Percentiles rank a stretch among this genome's conserved stretches.
Evolutionary conservation across 2,797 vertebrate genomes (phyloP).

Genomic region (Enteromius treurensis): DNA sequence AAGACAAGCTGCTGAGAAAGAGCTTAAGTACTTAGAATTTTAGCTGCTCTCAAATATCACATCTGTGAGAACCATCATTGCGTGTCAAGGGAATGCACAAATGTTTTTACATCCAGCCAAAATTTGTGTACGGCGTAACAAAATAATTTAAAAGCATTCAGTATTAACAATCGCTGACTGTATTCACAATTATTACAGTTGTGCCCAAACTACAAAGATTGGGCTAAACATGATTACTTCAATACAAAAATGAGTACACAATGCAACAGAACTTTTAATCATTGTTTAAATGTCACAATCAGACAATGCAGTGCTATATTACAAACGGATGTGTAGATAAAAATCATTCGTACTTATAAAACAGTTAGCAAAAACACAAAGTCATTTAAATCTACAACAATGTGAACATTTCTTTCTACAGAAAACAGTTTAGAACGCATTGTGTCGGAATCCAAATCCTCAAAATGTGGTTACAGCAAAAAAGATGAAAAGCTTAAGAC

Average conservation of each 20-base stretch:
- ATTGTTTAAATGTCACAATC: neutral
- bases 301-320: neutral
- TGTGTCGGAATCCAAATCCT: neutral
- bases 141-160: neutral
- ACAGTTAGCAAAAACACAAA: neutral
- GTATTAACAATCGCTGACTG: neutral
- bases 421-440: neutral
- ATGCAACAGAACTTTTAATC: neutral
- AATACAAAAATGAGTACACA: neutral
- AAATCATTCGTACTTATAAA: neutral
- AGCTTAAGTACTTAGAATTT: neutral
- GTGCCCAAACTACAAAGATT: neutral
- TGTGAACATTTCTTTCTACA: neutral
- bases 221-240: neutral
- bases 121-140: neutral
- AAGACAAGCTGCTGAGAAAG: constrained; percentile 16
- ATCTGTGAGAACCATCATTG: constrained; percentile 80
- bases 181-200: neutral
- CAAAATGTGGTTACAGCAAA: neutral
- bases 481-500: neutral
- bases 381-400: neutral
- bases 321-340: neutral
- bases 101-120: constrained; percentile 69
- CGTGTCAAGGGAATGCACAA: constrained; percentile 71
- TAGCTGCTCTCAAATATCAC: constrained; percentile 73